Base-by-base conservation (phyloP, 1,140 invertebrate species). In the Batillaria attramentaria region DNA sequence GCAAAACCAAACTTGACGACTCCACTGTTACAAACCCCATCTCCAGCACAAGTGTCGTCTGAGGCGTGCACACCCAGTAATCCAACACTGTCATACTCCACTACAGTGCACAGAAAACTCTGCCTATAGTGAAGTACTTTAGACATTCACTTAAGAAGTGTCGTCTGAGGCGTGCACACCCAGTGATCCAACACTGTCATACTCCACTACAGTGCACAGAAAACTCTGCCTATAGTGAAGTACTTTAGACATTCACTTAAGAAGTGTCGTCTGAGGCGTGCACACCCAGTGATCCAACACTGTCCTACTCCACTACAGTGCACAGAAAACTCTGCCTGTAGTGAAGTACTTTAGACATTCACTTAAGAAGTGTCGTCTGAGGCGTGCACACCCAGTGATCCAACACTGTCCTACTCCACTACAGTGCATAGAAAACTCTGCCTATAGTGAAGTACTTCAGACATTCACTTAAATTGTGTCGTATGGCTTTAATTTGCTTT, bases 331-430 rank as follows among this genome's bases (percentile, higher is more conserved):
- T 65, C 18, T 31, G 0, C 31, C 62, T 65, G 33, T 3, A 31
- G 33, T 31, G 33, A 35, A 65, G 62, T 65, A 8, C 0, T 33
- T 65, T 60, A 31, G 24, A 35, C 13, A 65, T 33, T 20, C 37
- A 16, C n/a, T 33, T 35, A 65, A 35, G 62, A 65, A 31, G 37
- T 10, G 28, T 13, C 62, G 31, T 10, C 28, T 65, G 31, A 20
- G 37, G 31, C 10, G 31, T 65, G 10, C 20, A 6, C 62, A 31
- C 31, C 96, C 96, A 50, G 57, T 33, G 41, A 89, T 89, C 1
- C 24, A 60, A 90, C 78, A 54, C 69, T 69, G 81, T 93, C 90
- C 3, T 95, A 95, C 89, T 94, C 94, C 35, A 4, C 28, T 35
- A 6, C 37, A 3, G 16, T 8, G 31, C 37, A 13, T 35, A 65